Base-by-base conservation (phyloP, 92 coral and sea anemone genomes). In the Virgularia gustaviana region DNA sequence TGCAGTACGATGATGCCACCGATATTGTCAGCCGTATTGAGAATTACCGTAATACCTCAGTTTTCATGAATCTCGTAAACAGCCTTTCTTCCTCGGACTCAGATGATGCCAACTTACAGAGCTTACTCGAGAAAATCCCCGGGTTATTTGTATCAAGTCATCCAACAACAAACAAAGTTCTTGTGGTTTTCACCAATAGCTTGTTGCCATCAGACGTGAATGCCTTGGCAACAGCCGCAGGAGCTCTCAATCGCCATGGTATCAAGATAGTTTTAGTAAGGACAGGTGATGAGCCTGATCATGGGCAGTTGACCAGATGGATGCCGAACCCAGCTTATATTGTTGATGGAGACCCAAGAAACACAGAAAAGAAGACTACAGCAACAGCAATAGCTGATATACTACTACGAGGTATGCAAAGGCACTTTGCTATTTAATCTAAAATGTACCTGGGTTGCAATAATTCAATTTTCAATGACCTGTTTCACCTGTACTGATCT, bases 1-100 rank as follows among this genome's bases (percentile, higher is more conserved):
- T 76, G n/a, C 71, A 39, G 19, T 76, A 76, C 35, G 81, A 73
- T 49, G 63, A 65, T 24, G 36, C 73, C 24, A 55, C 73, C 28
- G 30, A 22, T 49, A 64, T 67, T 9, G 34, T 24, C 51, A 63
- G 71, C 53, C 71, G 72, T n/a, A 54, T 63, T 64, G 75, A 68
- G 35, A 23, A 68, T 2, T 51, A 33, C 47, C 55, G 54, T 36
- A 33, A 49, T 49, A 32, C 2, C 24, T 39, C 55, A 10, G 18
- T 54, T 9, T 68, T 68, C 19, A 10, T 68, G 22, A 13, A 49
- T 16, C 47, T 47, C 23, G 29, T 68, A 18, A 68, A 49, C 39
- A 38, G 75, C 9, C 61, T 68, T 20, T 43, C 75, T 1, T 51
- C 25, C 18, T 32, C 75, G 12, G 54, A 68, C 75, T 49, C 75